Evolutionary conservation across 2,113 vertebrate species (phyloP).

Genomic region (Sebastes fasciatus): DNA sequence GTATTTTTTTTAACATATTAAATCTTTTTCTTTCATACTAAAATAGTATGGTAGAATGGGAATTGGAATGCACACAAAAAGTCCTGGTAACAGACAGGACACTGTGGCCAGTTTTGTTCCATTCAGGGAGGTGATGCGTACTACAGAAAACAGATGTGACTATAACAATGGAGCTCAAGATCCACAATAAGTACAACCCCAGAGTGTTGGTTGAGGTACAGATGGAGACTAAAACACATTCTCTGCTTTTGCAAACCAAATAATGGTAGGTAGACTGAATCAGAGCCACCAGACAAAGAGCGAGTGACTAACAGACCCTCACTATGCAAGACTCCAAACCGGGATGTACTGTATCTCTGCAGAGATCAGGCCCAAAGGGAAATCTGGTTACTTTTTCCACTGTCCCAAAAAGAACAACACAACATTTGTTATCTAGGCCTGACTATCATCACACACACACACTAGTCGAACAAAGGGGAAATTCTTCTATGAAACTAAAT

Average conservation of each 20-base stretch:
- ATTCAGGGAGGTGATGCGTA: not conserved
- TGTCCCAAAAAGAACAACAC: constrained; percentile 6
- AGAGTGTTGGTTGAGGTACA: not conserved
- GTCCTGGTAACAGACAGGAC: not conserved
- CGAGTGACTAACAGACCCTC: not conserved
- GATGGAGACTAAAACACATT: not conserved
- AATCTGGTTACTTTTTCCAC: constrained; percentile 17
- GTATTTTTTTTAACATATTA: too few species aligned
- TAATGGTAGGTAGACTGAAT: not conserved
- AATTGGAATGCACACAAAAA: not conserved
- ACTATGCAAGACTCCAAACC: not conserved
- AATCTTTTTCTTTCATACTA: too few species aligned
- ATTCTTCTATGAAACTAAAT: not conserved
- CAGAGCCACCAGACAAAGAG: not conserved
- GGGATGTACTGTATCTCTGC: constrained; percentile 11
- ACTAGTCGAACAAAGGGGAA: not conserved
- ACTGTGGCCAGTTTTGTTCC: not conserved
- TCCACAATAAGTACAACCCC: not conserved
- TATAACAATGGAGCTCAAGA: not conserved
- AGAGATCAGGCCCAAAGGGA: constrained; percentile 12
- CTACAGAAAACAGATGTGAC: not conserved
- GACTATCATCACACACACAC: not conserved
- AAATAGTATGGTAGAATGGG: too few species aligned
- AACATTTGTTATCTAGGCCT: not conserved
- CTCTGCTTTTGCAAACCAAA: not conserved